Evolutionary conservation across 2,113 vertebrate genomes (phyloP).

Genomic region (Centrocercus urophasianus): DNA sequence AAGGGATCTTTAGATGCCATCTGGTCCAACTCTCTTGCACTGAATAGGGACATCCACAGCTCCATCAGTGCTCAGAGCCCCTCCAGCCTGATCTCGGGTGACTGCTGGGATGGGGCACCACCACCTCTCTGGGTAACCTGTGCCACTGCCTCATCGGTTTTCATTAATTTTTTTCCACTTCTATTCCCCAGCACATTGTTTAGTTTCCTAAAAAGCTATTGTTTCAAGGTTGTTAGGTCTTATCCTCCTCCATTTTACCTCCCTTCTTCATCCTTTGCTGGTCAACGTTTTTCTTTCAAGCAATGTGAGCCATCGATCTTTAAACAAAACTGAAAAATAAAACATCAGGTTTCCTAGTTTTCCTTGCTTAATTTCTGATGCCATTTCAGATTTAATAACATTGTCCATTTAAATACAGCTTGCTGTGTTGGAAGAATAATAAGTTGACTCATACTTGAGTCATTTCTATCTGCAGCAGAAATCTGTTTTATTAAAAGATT

Average conservation of each 20-base stretch:
- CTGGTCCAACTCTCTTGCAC: too few relatives aligned
- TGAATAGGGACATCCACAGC: too few relatives aligned
- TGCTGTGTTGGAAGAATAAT: neutral
- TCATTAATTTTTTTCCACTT: neutral
- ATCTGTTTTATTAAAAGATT: neutral
- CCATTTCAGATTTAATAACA: neutral
- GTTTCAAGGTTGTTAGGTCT: neutral
- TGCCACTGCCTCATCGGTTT: neutral
- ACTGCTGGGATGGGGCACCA: too few relatives aligned
- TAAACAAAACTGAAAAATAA: neutral
- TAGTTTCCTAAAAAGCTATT: neutral
- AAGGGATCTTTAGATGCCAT: too few relatives aligned
- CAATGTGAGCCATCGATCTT: neutral
- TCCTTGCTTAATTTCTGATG: neutral
- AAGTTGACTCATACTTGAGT: constrained; percentile 21
- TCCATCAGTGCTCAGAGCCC: too few relatives aligned
- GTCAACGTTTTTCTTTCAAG: neutral
- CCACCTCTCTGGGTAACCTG: neutral
- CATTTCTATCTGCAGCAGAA: neutral
- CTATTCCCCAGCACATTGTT: neutral
- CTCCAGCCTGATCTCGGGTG: too few relatives aligned
- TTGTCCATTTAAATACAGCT: neutral
- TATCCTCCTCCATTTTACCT: neutral
- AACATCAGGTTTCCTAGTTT: neutral
- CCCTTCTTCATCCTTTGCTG: neutral